Conservation (phyloP, 2,888 invertebrate genomes). For the Drosophila mimica region DNA sequence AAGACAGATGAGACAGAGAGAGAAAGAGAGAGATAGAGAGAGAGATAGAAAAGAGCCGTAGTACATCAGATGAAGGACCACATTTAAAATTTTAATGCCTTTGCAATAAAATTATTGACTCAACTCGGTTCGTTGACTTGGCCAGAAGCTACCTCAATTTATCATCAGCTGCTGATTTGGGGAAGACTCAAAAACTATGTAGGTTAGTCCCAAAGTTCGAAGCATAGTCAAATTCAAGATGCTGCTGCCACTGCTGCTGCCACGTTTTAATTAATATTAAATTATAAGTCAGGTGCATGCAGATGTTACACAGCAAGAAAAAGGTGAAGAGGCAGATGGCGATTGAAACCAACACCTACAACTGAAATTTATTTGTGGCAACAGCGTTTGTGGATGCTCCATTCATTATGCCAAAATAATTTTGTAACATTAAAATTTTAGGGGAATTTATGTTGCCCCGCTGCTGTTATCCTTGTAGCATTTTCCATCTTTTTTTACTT, state of each 20-base stretch:
- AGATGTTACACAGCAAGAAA: conserved; percentile 20
- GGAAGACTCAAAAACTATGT: conserved; percentile 19
- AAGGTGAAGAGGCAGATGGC: neutral
- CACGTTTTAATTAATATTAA: conserved; percentile 76
- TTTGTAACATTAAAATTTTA: conserved; percentile 76
- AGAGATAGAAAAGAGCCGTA: neutral
- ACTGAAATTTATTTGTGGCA: conserved; percentile 47
- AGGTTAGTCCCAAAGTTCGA: conserved; percentile 8
- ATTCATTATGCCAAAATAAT: conserved; percentile 43
- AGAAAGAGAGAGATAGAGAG: neutral
- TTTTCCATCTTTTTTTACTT: neutral
- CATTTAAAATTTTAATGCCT: conserved; percentile 64
- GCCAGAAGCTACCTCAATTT: conserved; percentile 31
- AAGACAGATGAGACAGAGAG: conserved; percentile 8
- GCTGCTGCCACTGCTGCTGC: conserved; percentile 13
- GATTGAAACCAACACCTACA: neutral
- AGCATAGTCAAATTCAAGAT: conserved; percentile 17
- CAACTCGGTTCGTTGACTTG: conserved; percentile 57
- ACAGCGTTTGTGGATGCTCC: conserved; percentile 34
- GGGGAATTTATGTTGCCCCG: conserved; percentile 56
- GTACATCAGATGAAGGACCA: neutral
- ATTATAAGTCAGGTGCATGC: conserved; percentile 67
- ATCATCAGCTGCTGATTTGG: conserved; percentile 11
- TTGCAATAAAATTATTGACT: conserved; percentile 64
- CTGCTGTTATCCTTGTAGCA: conserved; percentile 13